A percentile compares a stretch with the other conserved stretches of the same genome.
phyloP scores from a whole-genome alignment of 2,113 vertebrate species.

The Prochilodus magdalenae region DNA sequence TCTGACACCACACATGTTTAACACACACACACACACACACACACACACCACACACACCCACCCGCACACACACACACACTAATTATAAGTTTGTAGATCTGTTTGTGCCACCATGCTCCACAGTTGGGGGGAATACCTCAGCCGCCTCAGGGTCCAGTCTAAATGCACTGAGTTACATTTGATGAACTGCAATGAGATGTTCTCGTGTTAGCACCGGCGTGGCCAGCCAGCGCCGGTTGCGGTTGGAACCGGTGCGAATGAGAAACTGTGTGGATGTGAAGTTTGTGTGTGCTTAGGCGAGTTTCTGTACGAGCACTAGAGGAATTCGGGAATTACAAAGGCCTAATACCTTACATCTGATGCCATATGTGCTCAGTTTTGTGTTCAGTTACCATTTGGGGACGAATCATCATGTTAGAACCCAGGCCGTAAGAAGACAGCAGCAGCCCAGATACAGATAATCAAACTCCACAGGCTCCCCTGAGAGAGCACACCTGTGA shows the following conservation, averaged over 20 bases:
- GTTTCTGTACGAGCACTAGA: not conserved
- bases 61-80: not conserved
- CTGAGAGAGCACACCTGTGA: not conserved
- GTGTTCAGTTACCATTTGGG: conserved; percentile 38
- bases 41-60: not conserved
- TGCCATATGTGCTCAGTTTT: conserved; percentile 14
- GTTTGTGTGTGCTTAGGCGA: conserved; percentile 12
- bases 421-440: no score
- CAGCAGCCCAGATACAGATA: conserved; percentile 1
- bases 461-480: not conserved
- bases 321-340: conserved; percentile 23
- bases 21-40: not conserved
- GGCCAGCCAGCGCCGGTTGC: conserved; percentile 8
- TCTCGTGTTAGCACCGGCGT: conserved; percentile 43
- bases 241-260: not conserved
- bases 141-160: conserved; percentile 19
- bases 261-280: not conserved
- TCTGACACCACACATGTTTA: conserved; percentile 44
- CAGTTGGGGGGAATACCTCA: conserved; percentile 34
- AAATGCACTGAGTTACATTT: conserved; percentile 52
- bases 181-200: conserved; percentile 40
- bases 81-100: not conserved
- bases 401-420: conserved; percentile 1
- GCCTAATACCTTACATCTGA: conserved; percentile 32
- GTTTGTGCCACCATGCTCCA: conserved; percentile 9